Evolutionary conservation across 2,113 vertebrate species (phyloP), one percentile per base, ranked within the genome.

Genomic region (Colistium nudipinnis): DNA sequence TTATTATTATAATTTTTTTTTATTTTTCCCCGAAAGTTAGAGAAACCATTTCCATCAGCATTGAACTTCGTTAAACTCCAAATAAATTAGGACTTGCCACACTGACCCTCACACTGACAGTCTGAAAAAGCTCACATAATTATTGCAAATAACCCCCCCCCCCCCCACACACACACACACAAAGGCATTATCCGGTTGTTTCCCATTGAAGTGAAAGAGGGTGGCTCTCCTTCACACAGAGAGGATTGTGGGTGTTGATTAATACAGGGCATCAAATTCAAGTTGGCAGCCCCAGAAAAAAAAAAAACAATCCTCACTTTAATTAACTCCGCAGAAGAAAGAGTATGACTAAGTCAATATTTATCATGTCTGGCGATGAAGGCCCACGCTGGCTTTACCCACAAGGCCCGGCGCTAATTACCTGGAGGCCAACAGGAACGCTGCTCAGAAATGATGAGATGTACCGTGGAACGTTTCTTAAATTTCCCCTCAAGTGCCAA

Each of bases 281-380:
- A 84, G 82, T 89, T 82, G 76, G 85, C 83, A 83, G 82, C 80
- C 59, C 11, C 48, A 62, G 66, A 81, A 88, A 68, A 82, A 88
- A 85, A 88, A 86, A 66, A 88, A 90, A 86, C 80, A 88, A 80
- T 76, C 69, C 52, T 41, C 60, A 39, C 75, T 89, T 91, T 91
- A 91, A 92, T 92, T 92, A 91, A 84, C 85, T 87, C 49, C 4
- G 69, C 69, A 45, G 81, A 84, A 85, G 78, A 87, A 82, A 82
- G 80, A 76, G 73, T 83, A 75, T 66, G 82, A 89, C 71, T 74
- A 61, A 91, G 83, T 92, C 89, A 85, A 88, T 91, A 89, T 92
- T 88, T 92, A 91, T 90, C 82, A 81, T 60, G 78, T 69, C 82
- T 82, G 64, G 67, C 63, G 47, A 81, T 60, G 66, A 76, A 71